Percentiles rank a stretch among this genome's conserved stretches.
Evolutionary conservation across 2,888 invertebrate species (phyloP).

Genomic region (Cotesia congregata): DNA sequence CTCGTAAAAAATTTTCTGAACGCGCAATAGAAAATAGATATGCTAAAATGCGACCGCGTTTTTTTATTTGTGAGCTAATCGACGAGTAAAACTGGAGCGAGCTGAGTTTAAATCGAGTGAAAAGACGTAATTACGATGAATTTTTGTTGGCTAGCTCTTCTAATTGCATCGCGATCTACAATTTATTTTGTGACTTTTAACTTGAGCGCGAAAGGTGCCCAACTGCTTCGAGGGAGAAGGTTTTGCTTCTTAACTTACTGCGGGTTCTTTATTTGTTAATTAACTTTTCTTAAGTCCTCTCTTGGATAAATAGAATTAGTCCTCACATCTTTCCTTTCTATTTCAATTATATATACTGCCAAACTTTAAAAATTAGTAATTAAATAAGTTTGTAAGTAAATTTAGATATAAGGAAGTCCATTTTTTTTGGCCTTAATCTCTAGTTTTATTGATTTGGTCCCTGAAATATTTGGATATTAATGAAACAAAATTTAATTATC

Average conservation of each 20-base stretch:
- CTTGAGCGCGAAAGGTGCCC: slow-evolving; percentile 3
- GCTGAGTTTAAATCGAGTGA: slow-evolving; percentile 44
- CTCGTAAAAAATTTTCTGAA: no score
- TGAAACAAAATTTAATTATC: no score
- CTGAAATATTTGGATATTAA: no score
- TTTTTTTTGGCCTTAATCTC: no score
- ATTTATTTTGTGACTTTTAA: slow-evolving; percentile 45
- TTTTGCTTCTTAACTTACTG: background rate
- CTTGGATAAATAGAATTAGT: slow-evolving; percentile 13
- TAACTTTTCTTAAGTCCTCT: background rate
- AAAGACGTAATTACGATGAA: slow-evolving; percentile 47
- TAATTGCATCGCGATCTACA: slow-evolving; percentile 48
- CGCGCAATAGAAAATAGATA: no score
- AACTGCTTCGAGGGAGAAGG: background rate
- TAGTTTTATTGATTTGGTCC: no score
- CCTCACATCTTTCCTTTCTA: background rate
- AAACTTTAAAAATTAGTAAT: no score
- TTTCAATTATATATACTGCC: background rate
- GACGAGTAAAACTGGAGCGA: slow-evolving; percentile 31
- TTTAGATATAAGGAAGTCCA: no score
- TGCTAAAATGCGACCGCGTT: slow-evolving; percentile 37
- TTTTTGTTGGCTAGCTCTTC: slow-evolving; percentile 33
- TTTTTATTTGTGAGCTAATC: slow-evolving; percentile 21
- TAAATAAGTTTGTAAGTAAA: no score
- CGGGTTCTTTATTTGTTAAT: background rate